Base-by-base conservation (phyloP, 2,113 vertebrate species). In the Otocyon megalotis region DNA sequence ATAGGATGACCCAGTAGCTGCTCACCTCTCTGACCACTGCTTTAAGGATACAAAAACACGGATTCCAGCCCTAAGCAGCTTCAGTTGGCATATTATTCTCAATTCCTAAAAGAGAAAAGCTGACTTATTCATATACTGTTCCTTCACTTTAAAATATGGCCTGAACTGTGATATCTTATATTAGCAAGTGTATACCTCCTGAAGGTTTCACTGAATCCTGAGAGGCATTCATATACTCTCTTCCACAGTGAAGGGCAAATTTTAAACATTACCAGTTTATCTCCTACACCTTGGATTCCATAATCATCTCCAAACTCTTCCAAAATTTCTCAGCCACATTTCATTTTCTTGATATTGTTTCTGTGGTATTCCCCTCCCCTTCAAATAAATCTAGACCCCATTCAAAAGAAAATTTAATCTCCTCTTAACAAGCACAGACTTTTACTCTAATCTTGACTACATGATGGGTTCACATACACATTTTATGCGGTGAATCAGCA, bases 401-500 rank as follows among this genome's bases (percentile, higher is more conserved):
- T 83, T 54, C 8, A 26, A 90, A 96, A 96, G 94, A 97, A 97
- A 98, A 97, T 82, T 81, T 96, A 97, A 98, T 97, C 92, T 67
- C 26, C 72, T 90, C 97, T 97, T 93, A 97, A 97, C 85, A 93
- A 85, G 67, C 77, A 69, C 26, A 96, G 77, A 93, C 86, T 97
- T 92, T 97, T 96, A 97, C 71, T 98, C 94, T 95, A 94, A 98
- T 98, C 96, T 97, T 92, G 56, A 98, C 93, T 90, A 97, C 90
- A 97, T 20, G 89, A 97, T 93, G 98, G 98, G 97, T 83, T 96
- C 96, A 97, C 93, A 98, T 96, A 94, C 97, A 98, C 56, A 98
- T 98, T 98, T 99, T 99, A 98, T 97, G 97, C 96, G 76, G 98
- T 99, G 99, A 99, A 99, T 99, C 99, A 99, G 98, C 99, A 99